Evolutionary conservation across 2,888 invertebrate species (phyloP), one percentile per base, ranked within the genome.

Genomic region (Drosophila flavopinicola): DNA sequence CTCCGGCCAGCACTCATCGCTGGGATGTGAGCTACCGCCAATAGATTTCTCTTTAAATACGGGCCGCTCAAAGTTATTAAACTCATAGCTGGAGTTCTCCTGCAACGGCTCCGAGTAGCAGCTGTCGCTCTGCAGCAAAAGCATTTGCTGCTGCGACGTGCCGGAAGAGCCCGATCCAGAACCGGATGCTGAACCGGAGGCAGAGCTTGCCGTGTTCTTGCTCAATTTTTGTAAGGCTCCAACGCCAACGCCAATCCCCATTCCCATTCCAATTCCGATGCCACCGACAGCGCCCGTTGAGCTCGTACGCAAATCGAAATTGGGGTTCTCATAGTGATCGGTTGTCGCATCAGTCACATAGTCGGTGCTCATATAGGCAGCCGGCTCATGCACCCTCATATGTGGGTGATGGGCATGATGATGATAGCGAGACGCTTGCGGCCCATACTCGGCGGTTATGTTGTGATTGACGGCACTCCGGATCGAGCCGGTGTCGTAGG

Each of bases 51-150:
- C 78, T 6, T 78, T 80, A 66, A 93, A 92, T 56, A 92, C 92
- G 2, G 94, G 94, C 30, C 94, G 92, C 73, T 95, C 95, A 68
- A 93, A 93, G 66, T 92, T 92, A 41, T 94, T 94, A 72, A 93
- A 93, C 37, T 91, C 91, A 66, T 88, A 91, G 32, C 78, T 88
- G 0, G 78, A 77, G 15, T 75, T 78, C 53, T 85, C 84, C 47
- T 89, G 84, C 35, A 91, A 67, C 9, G 91, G 91, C 51, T 91
- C 91, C 0, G 91, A 91, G 68, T 91, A 91, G 49, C 91, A 91
- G 57, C 89, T 89, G 45, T 91, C 91, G 45, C 73, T 85, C 39
- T 88, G 87, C 33, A 89, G 15, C 3, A 88, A 48, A 38, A 89
- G 25, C 75, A 87, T 87, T 72, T 88, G 88, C 32, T 89, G 87